Evolutionary conservation across 2,888 invertebrate genomes (phyloP).

Genomic region (Sinopyrophorus schimmeli): DNA sequence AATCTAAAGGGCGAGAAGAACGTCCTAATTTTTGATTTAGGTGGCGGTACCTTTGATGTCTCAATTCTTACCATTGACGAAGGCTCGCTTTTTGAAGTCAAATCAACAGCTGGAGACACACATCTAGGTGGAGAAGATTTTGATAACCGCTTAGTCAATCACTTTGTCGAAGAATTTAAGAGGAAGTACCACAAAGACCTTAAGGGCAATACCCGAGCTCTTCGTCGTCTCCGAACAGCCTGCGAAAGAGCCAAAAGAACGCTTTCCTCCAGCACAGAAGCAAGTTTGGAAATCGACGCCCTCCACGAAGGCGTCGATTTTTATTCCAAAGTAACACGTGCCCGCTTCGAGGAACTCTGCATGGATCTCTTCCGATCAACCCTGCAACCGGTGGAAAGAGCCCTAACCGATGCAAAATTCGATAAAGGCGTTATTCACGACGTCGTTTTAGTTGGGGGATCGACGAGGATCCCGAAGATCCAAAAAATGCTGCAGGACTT

Average conservation of each 20-base stretch:
- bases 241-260: conserved; percentile 82
- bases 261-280: conserved; percentile 75
- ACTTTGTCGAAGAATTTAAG: conserved; percentile 79
- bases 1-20: conserved; percentile 74
- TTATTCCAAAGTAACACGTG: conserved; percentile 81
- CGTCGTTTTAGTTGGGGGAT: conserved; percentile 87
- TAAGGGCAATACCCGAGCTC: conserved; percentile 71
- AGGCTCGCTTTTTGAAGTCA: conserved; percentile 79
- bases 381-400: conserved; percentile 82
- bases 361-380: conserved; percentile 82
- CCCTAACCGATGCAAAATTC: conserved; percentile 79
- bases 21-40: conserved; percentile 75
- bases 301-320: conserved; percentile 89
- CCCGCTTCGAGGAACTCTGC: conserved; percentile 88
- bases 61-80: conserved; percentile 89
- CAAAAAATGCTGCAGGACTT: conserved; percentile 84
- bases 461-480: conserved; percentile 89
- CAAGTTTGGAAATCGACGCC: conserved; percentile 86
- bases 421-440: conserved; percentile 80
- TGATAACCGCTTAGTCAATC: conserved; percentile 77
- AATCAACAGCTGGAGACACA: conserved; percentile 80
- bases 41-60: conserved; percentile 92
- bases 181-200: conserved; percentile 73
- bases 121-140: conserved; percentile 81
- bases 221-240: conserved; percentile 82